A percentile compares a stretch with the other conserved stretches of the same genome.
phyloP scores from a whole-genome alignment of 2,113 vertebrate genomes.

The Amazona guildingii region DNA sequence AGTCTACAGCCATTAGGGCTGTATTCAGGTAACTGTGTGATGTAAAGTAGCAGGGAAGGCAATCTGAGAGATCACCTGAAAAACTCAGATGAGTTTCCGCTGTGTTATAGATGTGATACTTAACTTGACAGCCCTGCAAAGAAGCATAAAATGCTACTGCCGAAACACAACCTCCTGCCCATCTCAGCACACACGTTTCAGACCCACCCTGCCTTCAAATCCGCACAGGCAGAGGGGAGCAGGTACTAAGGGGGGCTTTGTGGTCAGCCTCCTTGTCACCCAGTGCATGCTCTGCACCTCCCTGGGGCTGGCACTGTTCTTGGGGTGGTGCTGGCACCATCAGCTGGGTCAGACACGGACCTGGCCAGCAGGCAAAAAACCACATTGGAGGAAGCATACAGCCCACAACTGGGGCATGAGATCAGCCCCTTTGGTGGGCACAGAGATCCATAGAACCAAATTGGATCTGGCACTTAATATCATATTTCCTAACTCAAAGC shows the following conservation, averaged over 20 bases:
- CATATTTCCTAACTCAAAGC: not conserved
- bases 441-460: not conserved
- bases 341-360: not conserved
- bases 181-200: not conserved
- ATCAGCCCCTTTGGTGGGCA: not conserved
- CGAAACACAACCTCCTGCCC: not conserved
- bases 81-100: not conserved
- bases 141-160: not conserved
- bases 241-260: not conserved
- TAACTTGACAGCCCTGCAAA: not conserved
- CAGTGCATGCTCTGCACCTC: not conserved
- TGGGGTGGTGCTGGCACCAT: not conserved
- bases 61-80: not conserved
- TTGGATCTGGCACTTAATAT: not conserved
- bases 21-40: not conserved
- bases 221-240: not conserved
- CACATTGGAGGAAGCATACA: not conserved
- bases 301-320: not conserved
- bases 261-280: fast-evolving
- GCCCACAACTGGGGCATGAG: not conserved
- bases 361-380: not conserved
- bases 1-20: not conserved
- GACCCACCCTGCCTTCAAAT: not conserved
- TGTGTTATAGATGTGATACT: not conserved
- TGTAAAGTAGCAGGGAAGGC: not conserved